Evolutionary conservation across 2,113 vertebrate genomes (phyloP).

Genomic region (Lates calcarifer): DNA sequence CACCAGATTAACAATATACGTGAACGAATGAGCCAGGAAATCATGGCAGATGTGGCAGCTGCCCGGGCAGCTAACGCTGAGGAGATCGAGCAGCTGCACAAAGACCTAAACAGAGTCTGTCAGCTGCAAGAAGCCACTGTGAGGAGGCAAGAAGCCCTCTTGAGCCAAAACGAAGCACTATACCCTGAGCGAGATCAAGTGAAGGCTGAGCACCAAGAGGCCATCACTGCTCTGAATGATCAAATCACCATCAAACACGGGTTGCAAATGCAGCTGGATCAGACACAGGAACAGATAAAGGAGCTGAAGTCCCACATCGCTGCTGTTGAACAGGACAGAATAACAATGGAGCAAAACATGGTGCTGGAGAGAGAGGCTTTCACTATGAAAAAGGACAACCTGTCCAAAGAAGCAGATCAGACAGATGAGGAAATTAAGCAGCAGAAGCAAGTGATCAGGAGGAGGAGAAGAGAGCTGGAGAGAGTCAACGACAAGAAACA

Average conservation of each 20-base stretch:
- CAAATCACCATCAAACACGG: conserved; percentile 28
- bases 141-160: conserved; percentile 62
- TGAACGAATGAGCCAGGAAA: conserved; percentile 56
- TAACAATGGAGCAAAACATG: conserved; percentile 17
- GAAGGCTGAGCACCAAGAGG: neutral
- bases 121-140: conserved; percentile 57
- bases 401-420: neutral
- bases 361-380: conserved; percentile 37
- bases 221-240: conserved; percentile 46
- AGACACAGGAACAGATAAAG: conserved; percentile 17
- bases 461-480: conserved; percentile 19
- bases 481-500: neutral
- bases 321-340: neutral
- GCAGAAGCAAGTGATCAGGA: conserved; percentile 2
- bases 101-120: conserved; percentile 44
- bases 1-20: conserved; percentile 75
- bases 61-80: conserved; percentile 69
- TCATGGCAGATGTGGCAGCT: conserved; percentile 73
- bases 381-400: neutral
- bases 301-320: conserved; percentile 21
- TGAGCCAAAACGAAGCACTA: conserved; percentile 63
- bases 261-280: conserved; percentile 50
- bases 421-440: neutral
- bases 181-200: neutral
- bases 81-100: conserved; percentile 79